Conservation (phyloP, 2,113 vertebrate genomes). For the Grammomys surdaster region DNA sequence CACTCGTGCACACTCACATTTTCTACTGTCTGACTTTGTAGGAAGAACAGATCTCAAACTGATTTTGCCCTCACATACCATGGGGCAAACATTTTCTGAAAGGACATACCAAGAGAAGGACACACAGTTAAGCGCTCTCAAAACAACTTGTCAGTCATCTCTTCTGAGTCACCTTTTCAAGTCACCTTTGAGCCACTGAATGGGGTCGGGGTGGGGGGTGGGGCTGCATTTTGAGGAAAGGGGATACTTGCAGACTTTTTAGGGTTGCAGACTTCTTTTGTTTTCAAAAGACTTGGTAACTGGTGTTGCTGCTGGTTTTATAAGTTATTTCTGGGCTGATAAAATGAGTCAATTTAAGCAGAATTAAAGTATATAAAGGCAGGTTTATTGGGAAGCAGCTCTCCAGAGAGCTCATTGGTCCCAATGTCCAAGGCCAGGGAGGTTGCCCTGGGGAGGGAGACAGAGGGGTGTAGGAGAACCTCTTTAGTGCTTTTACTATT, state of each 20-base stretch:
- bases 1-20: not conserved
- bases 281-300: not conserved
- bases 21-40: not conserved
- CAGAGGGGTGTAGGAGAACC: not conserved
- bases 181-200: not conserved
- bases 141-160: not conserved
- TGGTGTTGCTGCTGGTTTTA: not conserved
- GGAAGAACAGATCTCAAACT: not conserved
- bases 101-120: not conserved
- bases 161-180: not conserved
- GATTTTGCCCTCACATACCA: not conserved
- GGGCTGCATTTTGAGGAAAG: not conserved
- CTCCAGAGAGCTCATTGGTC: no score
- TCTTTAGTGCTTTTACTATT: not conserved
- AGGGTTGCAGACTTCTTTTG: not conserved
- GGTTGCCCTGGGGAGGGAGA: no score
- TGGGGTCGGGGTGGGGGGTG: not conserved
- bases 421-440: no score
- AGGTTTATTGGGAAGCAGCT: no score
- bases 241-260: not conserved
- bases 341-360: no score
- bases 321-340: no score
- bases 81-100: not conserved
- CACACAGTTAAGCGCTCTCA: not conserved
- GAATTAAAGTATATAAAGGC: no score